A percentile compares a stretch with the other conserved stretches of the same genome.
Conservation (phyloP, 2,888 invertebrate species). For the Callosobruchus maculatus region DNA sequence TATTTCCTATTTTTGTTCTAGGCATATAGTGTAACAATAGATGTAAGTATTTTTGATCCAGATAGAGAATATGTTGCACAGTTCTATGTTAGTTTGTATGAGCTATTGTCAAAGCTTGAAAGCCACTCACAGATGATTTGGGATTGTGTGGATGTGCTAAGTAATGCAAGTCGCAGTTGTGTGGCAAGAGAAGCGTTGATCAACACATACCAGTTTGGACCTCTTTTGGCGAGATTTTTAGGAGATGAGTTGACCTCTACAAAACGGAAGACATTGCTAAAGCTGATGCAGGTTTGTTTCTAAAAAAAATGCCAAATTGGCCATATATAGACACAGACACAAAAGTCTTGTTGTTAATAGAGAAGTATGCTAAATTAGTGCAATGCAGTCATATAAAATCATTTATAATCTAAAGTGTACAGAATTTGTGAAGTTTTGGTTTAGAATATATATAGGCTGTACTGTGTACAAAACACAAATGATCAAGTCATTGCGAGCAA, state of each 20-base stretch:
- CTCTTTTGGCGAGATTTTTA: conserved; percentile 59
- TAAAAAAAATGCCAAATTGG: not conserved
- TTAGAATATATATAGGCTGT: no score
- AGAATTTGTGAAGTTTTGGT: no score
- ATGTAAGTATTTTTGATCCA: conserved; percentile 64
- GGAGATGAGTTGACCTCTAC: conserved; percentile 60
- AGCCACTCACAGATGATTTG: conserved; percentile 59
- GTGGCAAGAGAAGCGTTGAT: conserved; percentile 61
- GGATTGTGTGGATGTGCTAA: conserved; percentile 64
- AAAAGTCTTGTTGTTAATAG: no score
- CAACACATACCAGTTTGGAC: conserved; percentile 68
- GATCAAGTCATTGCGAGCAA: no score
- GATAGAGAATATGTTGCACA: conserved; percentile 60
- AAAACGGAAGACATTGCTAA: conserved; percentile 61
- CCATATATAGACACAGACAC: no score
- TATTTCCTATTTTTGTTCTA: conserved; percentile 43
- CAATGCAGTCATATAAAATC: no score
- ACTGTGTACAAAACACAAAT: no score
- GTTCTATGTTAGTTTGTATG: conserved; percentile 65
- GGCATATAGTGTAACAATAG: conserved; percentile 62
- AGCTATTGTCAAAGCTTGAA: conserved; percentile 59
- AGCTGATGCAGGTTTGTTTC: conserved; percentile 59
- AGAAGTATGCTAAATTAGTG: no score
- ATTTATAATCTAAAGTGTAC: no score
- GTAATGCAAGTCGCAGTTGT: conserved; percentile 60